Conservation (phyloP, 2,888 invertebrate species). For the Hedya salicella region DNA sequence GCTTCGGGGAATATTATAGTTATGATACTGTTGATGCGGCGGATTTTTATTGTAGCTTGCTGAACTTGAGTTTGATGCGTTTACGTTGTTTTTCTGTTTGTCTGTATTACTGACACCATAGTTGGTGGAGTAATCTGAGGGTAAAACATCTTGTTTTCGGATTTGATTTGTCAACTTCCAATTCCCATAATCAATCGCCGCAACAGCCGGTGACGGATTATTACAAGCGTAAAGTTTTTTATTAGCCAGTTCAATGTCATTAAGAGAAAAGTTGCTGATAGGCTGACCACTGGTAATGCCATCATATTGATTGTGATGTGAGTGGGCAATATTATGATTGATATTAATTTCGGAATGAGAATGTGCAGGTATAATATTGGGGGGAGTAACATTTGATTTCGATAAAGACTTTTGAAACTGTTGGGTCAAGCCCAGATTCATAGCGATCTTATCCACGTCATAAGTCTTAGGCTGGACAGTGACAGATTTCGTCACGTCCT, state of each 20-base stretch:
- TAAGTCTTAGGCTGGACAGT: conserved; percentile 67
- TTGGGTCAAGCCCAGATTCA: conserved; percentile 75
- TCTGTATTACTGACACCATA: conserved; percentile 64
- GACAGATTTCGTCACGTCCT: conserved; percentile 61
- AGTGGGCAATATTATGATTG: conserved; percentile 68
- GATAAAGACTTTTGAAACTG: conserved; percentile 62
- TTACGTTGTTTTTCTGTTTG: conserved; percentile 67
- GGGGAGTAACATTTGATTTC: conserved; percentile 57
- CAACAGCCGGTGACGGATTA: conserved; percentile 57
- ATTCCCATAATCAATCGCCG: conserved; percentile 73
- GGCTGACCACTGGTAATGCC: conserved; percentile 61
- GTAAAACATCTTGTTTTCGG: conserved; percentile 70
- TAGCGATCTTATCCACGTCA: conserved; percentile 75
- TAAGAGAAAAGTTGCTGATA: conserved; percentile 71
- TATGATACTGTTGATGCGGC: conserved; percentile 70
- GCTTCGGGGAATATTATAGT: conserved; percentile 65
- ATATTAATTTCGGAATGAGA: conserved; percentile 60
- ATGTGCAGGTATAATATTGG: conserved; percentile 69
- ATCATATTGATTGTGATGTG: conserved; percentile 76
- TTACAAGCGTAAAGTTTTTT: conserved; percentile 74
- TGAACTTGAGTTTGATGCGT: conserved; percentile 56
- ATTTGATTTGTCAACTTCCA: conserved; percentile 74
- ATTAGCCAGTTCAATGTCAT: conserved; percentile 76
- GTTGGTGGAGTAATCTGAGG: conserved; percentile 73
- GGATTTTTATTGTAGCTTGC: conserved; percentile 73